A percentile compares a stretch with the other conserved stretches of the same genome.
These are phyloP conservation scores for Porphyrio hochstetteri DNA, from an alignment of 2,113 vertebrate genomes.

Conservation along the genomic window DNA sequence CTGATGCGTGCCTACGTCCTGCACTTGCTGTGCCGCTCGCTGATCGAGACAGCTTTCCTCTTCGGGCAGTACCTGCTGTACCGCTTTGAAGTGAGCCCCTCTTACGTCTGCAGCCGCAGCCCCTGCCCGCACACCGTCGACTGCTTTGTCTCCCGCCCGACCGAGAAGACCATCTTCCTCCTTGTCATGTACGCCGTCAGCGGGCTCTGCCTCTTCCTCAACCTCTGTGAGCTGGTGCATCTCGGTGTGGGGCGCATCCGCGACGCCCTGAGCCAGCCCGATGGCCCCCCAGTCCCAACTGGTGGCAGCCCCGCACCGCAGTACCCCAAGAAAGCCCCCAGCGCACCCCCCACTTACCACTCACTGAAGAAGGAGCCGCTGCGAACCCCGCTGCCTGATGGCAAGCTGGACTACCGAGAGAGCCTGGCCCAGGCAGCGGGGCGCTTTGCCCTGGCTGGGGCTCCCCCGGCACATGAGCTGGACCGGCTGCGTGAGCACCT, in stretches of 20 bases:
- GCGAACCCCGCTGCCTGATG: slow-evolving; percentile 50
- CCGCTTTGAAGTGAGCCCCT: slow-evolving; percentile 81
- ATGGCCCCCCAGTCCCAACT: accelerated
- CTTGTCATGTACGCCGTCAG: slow-evolving; percentile 88
- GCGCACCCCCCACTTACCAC: slow-evolving; percentile 83
- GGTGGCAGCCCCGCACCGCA: accelerated
- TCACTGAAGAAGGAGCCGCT: slow-evolving; percentile 74
- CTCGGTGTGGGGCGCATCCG: slow-evolving; percentile 81
- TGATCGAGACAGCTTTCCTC: slow-evolving; percentile 84
- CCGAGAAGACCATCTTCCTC: slow-evolving; percentile 90
- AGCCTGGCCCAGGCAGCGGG: slow-evolving; percentile 70
- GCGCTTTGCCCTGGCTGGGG: slow-evolving; percentile 57
- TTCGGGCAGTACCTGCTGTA: slow-evolving; percentile 87
- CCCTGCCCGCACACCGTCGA: slow-evolving; percentile 88
- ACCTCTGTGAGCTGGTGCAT: slow-evolving; percentile 84
- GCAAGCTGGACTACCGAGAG: slow-evolving; percentile 71
- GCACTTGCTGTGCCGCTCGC: slow-evolving; percentile 81
- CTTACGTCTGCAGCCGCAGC: slow-evolving; percentile 81
- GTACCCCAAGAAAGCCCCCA: slow-evolving; percentile 61
- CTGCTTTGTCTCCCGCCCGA: slow-evolving; percentile 90
- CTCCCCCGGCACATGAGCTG: slow-evolving; percentile 67
- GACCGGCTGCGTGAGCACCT: slow-evolving; percentile 82
- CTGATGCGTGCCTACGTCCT: slow-evolving; percentile 87
- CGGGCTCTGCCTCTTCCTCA: slow-evolving; percentile 85
- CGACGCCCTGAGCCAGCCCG: slow-evolving; percentile 73